A percentile compares a stretch with the other conserved stretches of the same genome.
These are phyloP conservation scores for Malthinus seriepunctatus DNA, from an alignment of 2,888 invertebrate species.

Conservation along the genomic window DNA sequence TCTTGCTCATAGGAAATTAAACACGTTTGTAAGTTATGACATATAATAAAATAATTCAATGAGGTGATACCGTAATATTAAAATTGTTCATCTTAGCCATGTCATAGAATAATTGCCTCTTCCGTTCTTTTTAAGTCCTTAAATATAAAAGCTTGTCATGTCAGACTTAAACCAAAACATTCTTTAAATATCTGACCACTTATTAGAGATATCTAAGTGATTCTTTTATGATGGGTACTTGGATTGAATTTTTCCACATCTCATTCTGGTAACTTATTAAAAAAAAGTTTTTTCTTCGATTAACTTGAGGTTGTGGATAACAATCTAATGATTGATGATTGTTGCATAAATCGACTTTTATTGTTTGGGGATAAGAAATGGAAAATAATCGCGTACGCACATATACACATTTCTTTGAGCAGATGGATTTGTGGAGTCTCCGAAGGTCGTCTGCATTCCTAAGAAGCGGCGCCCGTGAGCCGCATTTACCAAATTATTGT, in stretches of 20 bases:
- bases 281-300: too few species aligned
- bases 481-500: conserved; percentile 37
- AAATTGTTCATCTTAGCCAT: conserved; percentile 3
- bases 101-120: conserved; percentile 7
- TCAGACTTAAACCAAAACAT: conserved; percentile 14
- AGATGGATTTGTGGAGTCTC: conserved; percentile 26
- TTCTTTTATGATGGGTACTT: background rate
- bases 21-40: too few species aligned
- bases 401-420: conserved; percentile 10
- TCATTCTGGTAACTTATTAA: too few species aligned
- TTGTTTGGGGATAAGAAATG: background rate
- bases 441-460: conserved; percentile 49
- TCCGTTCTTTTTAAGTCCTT: conserved; percentile 1
- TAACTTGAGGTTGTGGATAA: too few species aligned
- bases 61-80: conserved; percentile 6
- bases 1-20: too few species aligned
- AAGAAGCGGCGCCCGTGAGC: conserved; percentile 42
- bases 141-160: conserved; percentile 3
- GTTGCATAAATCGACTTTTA: background rate
- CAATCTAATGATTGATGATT: background rate
- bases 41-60: conserved; percentile 1
- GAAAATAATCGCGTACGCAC: too few species aligned
- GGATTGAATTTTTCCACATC: background rate
- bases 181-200: conserved; percentile 12
- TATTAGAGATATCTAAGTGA: background rate